phyloP scores from a whole-genome alignment of 2,113 vertebrate species.

The Zosterops japonicus region DNA sequence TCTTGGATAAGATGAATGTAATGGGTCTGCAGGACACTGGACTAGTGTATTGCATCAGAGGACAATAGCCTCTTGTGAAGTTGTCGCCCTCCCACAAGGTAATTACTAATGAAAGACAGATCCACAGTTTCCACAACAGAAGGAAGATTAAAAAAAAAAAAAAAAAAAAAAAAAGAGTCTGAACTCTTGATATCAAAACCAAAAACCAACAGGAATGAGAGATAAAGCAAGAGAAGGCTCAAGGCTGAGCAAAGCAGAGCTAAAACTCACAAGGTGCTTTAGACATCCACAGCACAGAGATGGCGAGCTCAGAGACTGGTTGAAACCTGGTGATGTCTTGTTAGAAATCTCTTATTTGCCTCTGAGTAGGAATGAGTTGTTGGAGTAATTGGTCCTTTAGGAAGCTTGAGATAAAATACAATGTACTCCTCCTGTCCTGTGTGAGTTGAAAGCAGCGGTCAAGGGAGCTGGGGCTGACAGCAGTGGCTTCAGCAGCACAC shows the following conservation, averaged over 20 bases:
- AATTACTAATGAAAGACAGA: not conserved
- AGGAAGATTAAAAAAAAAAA: not conserved
- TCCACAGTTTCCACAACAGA: not conserved
- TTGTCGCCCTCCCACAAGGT: not conserved
- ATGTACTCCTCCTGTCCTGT: not conserved
- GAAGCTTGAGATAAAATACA: not conserved
- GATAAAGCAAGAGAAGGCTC: not conserved
- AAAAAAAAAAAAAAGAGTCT: not conserved
- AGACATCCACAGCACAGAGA: not conserved
- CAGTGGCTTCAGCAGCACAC: not conserved
- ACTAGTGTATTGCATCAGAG: not conserved
- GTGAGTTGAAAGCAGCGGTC: not conserved
- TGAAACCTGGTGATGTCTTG: not conserved
- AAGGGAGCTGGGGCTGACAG: not conserved
- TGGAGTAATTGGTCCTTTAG: not conserved
- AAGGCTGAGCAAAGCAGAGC: not conserved
- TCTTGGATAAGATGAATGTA: not conserved
- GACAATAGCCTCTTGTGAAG: not conserved
- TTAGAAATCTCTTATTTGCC: not conserved
- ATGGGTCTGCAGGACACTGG: not conserved
- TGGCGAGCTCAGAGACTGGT: not conserved
- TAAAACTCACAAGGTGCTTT: not conserved
- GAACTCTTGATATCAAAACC: not conserved
- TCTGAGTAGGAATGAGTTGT: not conserved
- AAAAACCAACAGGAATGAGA: not conserved